phyloP scores from a whole-genome alignment of 2,113 vertebrate genomes.

The Loxodonta africana region DNA sequence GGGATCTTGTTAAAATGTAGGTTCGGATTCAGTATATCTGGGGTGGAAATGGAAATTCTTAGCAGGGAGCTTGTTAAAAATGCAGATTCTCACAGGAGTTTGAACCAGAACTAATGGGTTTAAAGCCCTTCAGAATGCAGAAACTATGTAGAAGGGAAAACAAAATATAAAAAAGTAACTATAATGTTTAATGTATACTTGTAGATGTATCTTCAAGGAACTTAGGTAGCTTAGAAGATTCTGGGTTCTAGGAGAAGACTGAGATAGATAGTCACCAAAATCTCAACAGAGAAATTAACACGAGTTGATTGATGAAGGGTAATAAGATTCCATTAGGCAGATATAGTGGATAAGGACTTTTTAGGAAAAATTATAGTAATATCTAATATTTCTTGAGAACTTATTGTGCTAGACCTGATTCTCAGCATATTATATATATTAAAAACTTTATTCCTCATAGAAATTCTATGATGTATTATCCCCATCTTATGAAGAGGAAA shows the following conservation, averaged over 20 bases:
- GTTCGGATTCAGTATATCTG: too few species aligned
- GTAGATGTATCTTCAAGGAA: neutral
- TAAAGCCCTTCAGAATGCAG: neutral
- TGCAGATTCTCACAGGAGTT: too few species aligned
- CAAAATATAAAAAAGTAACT: neutral
- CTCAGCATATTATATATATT: neutral
- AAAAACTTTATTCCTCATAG: neutral
- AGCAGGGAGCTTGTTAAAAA: too few species aligned
- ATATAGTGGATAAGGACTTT: neutral
- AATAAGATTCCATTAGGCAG: constrained; percentile 12
- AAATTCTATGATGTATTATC: neutral
- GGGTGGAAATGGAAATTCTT: too few species aligned
- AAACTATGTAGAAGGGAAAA: neutral
- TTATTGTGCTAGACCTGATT: neutral
- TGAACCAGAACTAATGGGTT: too few species aligned
- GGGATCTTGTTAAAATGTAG: too few species aligned
- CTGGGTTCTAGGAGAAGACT: neutral
- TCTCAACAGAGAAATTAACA: neutral
- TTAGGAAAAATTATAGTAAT: constrained; percentile 2
- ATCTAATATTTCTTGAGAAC: neutral
- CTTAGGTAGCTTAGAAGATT: neutral
- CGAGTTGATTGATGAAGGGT: neutral
- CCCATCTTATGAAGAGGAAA: constrained; percentile 45
- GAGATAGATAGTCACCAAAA: neutral
- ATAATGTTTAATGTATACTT: neutral